A percentile compares a stretch with the other conserved stretches of the same genome.
Evolutionary conservation across 1,140 invertebrate genomes (phyloP).

Genomic region (Aphidius gifuensis): DNA sequence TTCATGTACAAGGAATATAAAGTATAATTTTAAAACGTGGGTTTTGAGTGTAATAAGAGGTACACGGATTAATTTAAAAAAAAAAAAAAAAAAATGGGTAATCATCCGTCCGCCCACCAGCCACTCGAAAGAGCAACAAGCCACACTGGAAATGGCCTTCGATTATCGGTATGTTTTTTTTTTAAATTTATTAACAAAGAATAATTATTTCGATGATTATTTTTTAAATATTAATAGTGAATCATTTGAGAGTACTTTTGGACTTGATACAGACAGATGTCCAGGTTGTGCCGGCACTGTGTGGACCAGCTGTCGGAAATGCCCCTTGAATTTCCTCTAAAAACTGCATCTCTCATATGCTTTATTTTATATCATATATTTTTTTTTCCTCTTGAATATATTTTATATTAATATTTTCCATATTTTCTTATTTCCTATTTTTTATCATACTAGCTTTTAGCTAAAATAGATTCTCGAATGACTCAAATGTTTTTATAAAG

Average conservation of each 20-base stretch:
- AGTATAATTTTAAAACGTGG: background rate
- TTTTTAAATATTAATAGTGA: background rate
- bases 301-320: too few species aligned
- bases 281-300: background rate
- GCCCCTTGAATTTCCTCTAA: too few species aligned
- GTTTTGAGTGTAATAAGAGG: background rate
- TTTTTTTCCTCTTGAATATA: too few species aligned
- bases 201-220: background rate
- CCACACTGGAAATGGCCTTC: slow-evolving; percentile 48
- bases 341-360: too few species aligned
- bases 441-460: too few species aligned
- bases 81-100: slow-evolving; percentile 58
- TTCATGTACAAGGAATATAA: background rate
- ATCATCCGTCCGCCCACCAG: slow-evolving; percentile 68
- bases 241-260: background rate
- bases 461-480: too few species aligned
- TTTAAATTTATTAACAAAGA: background rate
- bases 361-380: too few species aligned
- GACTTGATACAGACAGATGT: background rate
- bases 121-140: slow-evolving; percentile 60
- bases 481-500: too few species aligned
- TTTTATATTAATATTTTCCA: too few species aligned
- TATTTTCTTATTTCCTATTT: too few species aligned
- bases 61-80: background rate
- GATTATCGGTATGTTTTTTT: slow-evolving; percentile 48